Base-by-base conservation (phyloP, 2,888 invertebrate genomes). In the Hirtodrosophila alboralis region DNA sequence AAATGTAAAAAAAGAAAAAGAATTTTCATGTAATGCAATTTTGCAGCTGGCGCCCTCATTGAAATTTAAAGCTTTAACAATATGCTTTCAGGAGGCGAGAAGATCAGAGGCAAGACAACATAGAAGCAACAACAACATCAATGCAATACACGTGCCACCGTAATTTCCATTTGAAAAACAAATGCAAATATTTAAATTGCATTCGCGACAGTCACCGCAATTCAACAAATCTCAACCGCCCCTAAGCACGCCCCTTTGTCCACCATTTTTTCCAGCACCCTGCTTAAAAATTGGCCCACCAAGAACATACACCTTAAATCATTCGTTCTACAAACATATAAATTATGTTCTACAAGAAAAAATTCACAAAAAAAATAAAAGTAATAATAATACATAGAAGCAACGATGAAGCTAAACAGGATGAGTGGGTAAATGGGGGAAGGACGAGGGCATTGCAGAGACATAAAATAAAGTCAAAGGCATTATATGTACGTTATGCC, bases 181-280 rank as follows among this genome's bases (percentile, higher is more conserved):
- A 86, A 84, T 75, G 85, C 85, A 86, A 84, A 84, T 84, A 84
- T 84, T 86, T 84, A 84, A 84, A 86, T 86, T 84, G 85, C 85
- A 86, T 84, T 84, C 83, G 80, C 84, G 66, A 77, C 80, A 73
- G 73, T 72, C 77, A 80, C 76, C 52, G 53, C 65, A 66, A 58
- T 65, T 52, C 75, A 54, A 48, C 64, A 38, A 60, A 71, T 51
- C 58, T 65, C 65, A 40, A 45, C 31, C 51, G n/a, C 38, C 34
- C 31, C 6, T 16, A n/a, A n/a, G n/a, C 23, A 21, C 5, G 12
- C 3, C 12, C 31, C 13, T 9, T 10, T 23, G 3, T n/a, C 16
- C n/a, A 6, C 12, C 26, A 21, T 3, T 23, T 8, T 23, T 3
- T 1, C 4, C 4, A 9, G 18, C 28, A 13, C 10, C n/a, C 6